Evolutionary conservation across 2,797 vertebrate species (phyloP).

Genomic region (Muscicapa comitata): DNA sequence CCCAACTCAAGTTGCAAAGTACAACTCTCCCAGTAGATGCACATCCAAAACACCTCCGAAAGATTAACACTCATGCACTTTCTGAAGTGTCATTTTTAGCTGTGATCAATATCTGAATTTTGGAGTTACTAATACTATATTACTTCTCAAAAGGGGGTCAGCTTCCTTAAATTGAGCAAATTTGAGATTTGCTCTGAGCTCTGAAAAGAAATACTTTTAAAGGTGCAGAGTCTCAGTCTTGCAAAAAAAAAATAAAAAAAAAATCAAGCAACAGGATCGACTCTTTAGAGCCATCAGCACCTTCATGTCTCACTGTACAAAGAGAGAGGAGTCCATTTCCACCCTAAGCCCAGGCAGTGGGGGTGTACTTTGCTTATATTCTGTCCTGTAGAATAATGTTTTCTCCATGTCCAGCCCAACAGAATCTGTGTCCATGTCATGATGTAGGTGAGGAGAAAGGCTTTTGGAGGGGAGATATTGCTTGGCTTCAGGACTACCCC

Average conservation of each 20-base stretch:
- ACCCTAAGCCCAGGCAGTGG: background rate
- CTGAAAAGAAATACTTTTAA: background rate
- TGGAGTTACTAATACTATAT: background rate
- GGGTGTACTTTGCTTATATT: fast-evolving
- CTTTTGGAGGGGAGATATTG: background rate
- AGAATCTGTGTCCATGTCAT: background rate
- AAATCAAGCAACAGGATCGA: background rate
- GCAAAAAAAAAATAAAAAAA: background rate
- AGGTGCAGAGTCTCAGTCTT: background rate
- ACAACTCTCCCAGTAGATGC: background rate
- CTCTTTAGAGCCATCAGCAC: background rate
- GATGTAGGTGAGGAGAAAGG: background rate
- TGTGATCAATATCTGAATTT: background rate
- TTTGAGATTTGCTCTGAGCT: background rate
- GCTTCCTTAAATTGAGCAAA: background rate
- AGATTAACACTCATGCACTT: background rate
- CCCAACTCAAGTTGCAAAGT: background rate
- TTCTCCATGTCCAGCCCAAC: background rate
- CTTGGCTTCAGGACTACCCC: background rate
- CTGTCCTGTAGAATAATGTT: background rate
- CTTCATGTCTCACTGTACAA: background rate
- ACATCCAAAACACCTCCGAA: background rate
- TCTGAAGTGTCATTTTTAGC: background rate
- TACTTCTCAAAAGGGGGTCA: background rate
- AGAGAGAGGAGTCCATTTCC: background rate